phyloP scores from a whole-genome alignment of 2,113 vertebrate species.

The Aythya baeri region DNA sequence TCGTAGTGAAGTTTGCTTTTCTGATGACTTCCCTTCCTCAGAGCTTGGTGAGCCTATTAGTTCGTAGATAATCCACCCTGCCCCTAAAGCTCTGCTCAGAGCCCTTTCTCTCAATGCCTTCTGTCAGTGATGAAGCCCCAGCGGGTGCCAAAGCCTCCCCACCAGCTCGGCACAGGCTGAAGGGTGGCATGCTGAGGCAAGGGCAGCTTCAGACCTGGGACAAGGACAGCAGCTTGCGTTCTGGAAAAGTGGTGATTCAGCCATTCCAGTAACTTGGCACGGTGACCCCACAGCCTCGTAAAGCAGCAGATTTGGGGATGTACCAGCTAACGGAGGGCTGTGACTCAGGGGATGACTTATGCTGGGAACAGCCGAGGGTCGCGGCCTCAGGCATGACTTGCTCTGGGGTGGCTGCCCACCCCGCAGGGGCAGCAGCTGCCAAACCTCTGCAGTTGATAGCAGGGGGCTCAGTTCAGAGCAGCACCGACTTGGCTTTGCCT shows the following conservation, averaged over 20 bases:
- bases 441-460: not conserved
- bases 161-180: not conserved
- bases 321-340: not conserved
- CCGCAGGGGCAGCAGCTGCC: not conserved
- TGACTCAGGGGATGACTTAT: not conserved
- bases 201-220: not conserved
- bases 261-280: not conserved
- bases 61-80: not conserved
- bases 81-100: not conserved
- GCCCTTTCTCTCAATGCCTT: not conserved
- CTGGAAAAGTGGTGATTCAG: constrained; percentile 11
- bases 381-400: rapidly evolving
- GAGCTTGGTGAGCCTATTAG: not conserved
- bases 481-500: not conserved
- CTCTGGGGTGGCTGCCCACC: too few relatives aligned
- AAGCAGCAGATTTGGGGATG: not conserved
- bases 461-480: not conserved
- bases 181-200: not conserved
- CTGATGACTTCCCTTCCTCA: not conserved
- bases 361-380: not conserved
- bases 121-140: not conserved
- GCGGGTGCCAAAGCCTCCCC: not conserved
- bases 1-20: not conserved
- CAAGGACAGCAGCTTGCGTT: not conserved
- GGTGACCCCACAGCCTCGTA: not conserved